Base-by-base conservation (phyloP, 2,797 vertebrate species). In the Neoniphon sammara region DNA sequence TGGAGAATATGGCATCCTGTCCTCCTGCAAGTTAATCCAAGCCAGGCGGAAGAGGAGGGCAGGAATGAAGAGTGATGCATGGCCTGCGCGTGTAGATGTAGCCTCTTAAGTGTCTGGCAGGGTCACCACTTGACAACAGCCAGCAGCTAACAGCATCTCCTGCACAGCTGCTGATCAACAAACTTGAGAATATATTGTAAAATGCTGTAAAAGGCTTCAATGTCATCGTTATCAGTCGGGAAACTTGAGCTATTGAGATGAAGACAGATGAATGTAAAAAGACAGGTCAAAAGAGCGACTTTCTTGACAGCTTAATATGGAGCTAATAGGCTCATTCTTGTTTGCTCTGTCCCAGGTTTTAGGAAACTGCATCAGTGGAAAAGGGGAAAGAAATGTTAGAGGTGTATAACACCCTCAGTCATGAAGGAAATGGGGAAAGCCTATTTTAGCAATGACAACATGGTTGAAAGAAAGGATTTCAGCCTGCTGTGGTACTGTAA, bases 31-130 rank as follows among this genome's bases (percentile, higher is more conserved):
- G 60, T 49, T 88, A 89, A 87, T 85, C 76, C 54, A 70, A 84
- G 70, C 77, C 88, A 90, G 85, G 71, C 73, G 52, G 84, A 87
- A 84, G 82, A 66, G 65, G 49, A 64, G 57, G 50, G 82, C 39
- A 73, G 62, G 80, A 87, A 75, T 71, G 61, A 72, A 69, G 76
- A 76, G 42, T 78, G 83, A 86, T 80, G 62, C 75, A 85, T 75
- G 66, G 66, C 12, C 66, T 62, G 42, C 53, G 70, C 14, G 9
- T 75, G 65, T 70, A 84, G 70, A 81, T 27, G 18, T 8, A 70
- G 44, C 53, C 70, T 30, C 59, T 46, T 20, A 49, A 30, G 20
- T 21, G 44, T 50, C 14, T 39, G 55, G 27, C 30, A 4, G 1
- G 52, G 70, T 61, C 42, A 58, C 55, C 31, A 31, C 17, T 58